A percentile compares a stretch with the other conserved stretches of the same genome.
Evolutionary conservation across 2,797 vertebrate genomes (phyloP).

Genomic region (Bradypodion pumilum): DNA sequence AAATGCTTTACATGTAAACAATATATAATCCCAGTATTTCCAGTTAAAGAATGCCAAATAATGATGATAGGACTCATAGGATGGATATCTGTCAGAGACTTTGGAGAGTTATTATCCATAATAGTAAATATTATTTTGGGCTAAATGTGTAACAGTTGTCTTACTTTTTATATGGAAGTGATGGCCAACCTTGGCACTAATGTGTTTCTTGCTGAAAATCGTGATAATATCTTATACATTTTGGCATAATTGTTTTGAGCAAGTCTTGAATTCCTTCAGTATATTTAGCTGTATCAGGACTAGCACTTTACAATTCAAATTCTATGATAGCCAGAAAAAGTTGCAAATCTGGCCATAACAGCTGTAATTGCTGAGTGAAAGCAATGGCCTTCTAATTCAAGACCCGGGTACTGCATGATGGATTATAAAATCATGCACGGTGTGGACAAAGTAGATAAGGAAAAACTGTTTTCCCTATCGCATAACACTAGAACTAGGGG

Average conservation of each 20-base stretch:
- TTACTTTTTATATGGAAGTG: not conserved
- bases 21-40: not conserved
- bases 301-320: not conserved
- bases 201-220: too few species aligned
- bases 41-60: not conserved
- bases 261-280: not conserved
- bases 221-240: not conserved
- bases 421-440: too few species aligned
- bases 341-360: not conserved
- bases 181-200: too few species aligned
- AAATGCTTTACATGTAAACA: not conserved
- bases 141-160: not conserved
- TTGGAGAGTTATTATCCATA: not conserved
- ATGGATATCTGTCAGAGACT: not conserved
- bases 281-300: not conserved
- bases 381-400: not conserved
- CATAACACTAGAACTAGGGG: too few species aligned
- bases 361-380: not conserved
- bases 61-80: not conserved
- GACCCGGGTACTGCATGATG: too few species aligned
- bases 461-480: too few species aligned
- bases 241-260: conserved; percentile 21
- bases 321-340: not conserved
- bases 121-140: not conserved
- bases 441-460: too few species aligned